phyloP scores from a whole-genome alignment of 2,888 invertebrate genomes.

The Melanostoma scalare region DNA sequence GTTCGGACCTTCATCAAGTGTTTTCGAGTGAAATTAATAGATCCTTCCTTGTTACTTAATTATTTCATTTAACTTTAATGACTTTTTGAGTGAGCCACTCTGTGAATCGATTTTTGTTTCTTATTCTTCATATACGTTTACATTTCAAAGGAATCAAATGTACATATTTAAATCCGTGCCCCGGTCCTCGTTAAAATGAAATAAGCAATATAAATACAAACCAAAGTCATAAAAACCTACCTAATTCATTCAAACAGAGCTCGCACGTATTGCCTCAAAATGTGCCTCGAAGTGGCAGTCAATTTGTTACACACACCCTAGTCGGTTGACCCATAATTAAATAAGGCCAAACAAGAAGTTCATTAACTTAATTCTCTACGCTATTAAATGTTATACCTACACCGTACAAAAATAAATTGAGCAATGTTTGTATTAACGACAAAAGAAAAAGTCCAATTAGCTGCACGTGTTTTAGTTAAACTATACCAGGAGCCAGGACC shows the following conservation, averaged over 20 bases:
- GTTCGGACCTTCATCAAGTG: background rate
- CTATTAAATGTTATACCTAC: slow-evolving; percentile 52
- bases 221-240: slow-evolving; percentile 7
- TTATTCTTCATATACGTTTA: too few relatives aligned
- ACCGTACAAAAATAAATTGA: slow-evolving; percentile 44
- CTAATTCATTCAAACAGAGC: slow-evolving; percentile 20
- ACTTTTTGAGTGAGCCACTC: too few relatives aligned
- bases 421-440: slow-evolving; percentile 32
- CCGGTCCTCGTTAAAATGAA: background rate
- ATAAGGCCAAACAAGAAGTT: slow-evolving; percentile 47
- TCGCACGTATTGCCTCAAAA: slow-evolving; percentile 1
- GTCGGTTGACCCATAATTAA: slow-evolving; percentile 33
- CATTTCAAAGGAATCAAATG: too few relatives aligned
- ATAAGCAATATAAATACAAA: slow-evolving; percentile 12
- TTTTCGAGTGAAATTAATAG: too few relatives aligned
- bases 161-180: background rate
- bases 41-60: too few relatives aligned
- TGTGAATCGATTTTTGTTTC: too few relatives aligned
- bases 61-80: too few relatives aligned
- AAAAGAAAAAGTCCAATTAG: slow-evolving; percentile 49
- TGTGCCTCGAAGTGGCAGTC: slow-evolving; percentile 33
- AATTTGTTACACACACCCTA: slow-evolving; percentile 39
- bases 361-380: slow-evolving; percentile 55
- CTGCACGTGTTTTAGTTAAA: slow-evolving; percentile 44
- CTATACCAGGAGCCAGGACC: background rate